phyloP scores from a whole-genome alignment of 2,888 invertebrate species.

The Glaucopsyche alexis region DNA sequence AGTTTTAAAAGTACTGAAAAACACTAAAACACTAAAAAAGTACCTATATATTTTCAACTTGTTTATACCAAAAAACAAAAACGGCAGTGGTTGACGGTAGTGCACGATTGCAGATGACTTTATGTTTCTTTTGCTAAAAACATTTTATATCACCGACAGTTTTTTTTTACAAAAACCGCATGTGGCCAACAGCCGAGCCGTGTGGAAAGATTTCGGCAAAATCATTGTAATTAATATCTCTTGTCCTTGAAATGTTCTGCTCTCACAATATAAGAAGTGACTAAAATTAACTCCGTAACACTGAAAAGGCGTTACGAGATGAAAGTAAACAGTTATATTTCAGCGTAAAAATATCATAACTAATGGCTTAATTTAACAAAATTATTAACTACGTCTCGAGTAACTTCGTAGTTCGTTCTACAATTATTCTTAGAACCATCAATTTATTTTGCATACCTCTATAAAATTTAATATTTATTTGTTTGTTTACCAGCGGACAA shows the following conservation, averaged over 20 bases:
- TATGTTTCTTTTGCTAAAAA: too few relatives aligned
- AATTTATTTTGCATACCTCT: neutral
- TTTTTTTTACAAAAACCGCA: neutral
- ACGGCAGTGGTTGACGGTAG: too few relatives aligned
- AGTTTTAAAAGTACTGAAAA: too few relatives aligned
- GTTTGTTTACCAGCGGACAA: neutral
- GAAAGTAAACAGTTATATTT: neutral
- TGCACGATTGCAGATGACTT: too few relatives aligned
- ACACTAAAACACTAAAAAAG: too few relatives aligned
- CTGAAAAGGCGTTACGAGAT: neutral
- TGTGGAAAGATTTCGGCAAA: too few relatives aligned
- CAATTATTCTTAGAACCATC: neutral
- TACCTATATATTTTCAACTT: too few relatives aligned
- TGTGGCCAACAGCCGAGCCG: neutral
- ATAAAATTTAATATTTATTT: conserved; percentile 17
- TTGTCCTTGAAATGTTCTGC: neutral
- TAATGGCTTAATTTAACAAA: neutral
- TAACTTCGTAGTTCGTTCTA: neutral
- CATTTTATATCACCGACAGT: neutral
- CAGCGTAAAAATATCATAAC: neutral
- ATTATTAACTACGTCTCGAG: neutral
- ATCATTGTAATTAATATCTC: neutral
- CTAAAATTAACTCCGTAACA: neutral
- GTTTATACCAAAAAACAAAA: too few relatives aligned
- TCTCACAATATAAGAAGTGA: neutral